These are phyloP conservation scores for Heliocidaris tuberculata DNA, from an alignment of 35 echinoderm and acorn worm species.

Conservation along the genomic window DNA sequence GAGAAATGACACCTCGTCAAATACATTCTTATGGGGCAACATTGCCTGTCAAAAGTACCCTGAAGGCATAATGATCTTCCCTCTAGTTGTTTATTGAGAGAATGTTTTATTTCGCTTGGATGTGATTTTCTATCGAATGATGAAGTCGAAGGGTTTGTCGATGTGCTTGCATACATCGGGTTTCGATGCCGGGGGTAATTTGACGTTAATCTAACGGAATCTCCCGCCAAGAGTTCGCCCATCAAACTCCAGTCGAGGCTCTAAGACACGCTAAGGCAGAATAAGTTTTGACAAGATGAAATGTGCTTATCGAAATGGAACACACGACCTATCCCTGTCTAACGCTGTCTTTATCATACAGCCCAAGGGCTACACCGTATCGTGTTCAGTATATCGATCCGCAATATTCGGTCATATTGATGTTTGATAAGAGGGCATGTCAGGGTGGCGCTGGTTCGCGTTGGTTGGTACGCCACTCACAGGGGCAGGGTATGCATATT, in stretches of 20 bases:
- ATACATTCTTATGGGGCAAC: neutral
- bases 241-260: neutral
- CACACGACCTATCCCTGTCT: neutral
- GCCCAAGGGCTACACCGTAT: neutral
- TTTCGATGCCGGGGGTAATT: neutral
- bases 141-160: neutral
- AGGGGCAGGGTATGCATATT: neutral
- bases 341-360: slow-evolving; percentile 9
- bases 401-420: neutral
- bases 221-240: neutral
- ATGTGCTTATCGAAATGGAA: neutral
- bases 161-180: neutral
- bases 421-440: neutral
- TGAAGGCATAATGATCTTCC: neutral
- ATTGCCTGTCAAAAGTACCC: neutral
- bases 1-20: neutral
- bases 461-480: neutral
- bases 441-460: neutral
- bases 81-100: neutral
- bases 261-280: neutral
- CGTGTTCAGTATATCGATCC: slow-evolving; percentile 9
- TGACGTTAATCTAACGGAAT: neutral
- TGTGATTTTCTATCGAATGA: neutral
- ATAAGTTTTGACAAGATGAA: slow-evolving; percentile 18
- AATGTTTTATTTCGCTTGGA: neutral